Percentiles rank a stretch among this genome's conserved stretches.
These are phyloP conservation scores for Rhinoderma darwinii DNA, from an alignment of 2,113 vertebrate genomes.

Conservation along the genomic window DNA sequence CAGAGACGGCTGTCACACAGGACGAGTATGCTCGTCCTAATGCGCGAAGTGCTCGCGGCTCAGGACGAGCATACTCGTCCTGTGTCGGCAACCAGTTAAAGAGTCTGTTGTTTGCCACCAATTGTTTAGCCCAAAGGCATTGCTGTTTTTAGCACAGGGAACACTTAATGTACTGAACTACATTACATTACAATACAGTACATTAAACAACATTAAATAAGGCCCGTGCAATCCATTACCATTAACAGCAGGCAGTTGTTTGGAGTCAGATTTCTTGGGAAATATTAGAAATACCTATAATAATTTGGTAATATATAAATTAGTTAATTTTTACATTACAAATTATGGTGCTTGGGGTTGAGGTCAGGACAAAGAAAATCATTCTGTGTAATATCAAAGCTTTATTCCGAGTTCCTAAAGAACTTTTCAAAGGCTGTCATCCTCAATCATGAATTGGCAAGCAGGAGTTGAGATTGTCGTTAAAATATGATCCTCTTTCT, in stretches of 20 bases:
- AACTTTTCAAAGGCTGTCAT: too few relatives aligned
- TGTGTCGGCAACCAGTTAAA: too few relatives aligned
- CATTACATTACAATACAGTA: slow-evolving; percentile 36
- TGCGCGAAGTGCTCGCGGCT: too few relatives aligned
- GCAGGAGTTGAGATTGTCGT: too few relatives aligned
- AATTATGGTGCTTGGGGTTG: neutral
- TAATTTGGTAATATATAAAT: neutral
- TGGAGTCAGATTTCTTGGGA: neutral
- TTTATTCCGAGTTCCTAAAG: too few relatives aligned
- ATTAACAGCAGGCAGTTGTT: neutral
- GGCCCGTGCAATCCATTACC: neutral
- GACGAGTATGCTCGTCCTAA: too few relatives aligned
- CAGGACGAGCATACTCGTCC: too few relatives aligned
- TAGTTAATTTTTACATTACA: neutral
- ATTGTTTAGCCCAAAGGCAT: slow-evolving; percentile 30
- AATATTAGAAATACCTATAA: neutral
- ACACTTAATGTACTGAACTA: slow-evolving; percentile 10
- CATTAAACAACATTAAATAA: slow-evolving; percentile 41
- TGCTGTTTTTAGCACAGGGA: slow-evolving; percentile 36
- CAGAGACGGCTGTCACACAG: too few relatives aligned
- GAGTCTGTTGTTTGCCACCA: slow-evolving; percentile 11
- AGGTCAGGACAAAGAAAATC: neutral
- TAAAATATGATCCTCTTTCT: too few relatives aligned
- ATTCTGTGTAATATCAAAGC: neutral
- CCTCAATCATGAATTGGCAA: too few relatives aligned